These are phyloP conservation scores for Morbakka virulenta DNA, from an alignment of 30 jellyfish, hydroid and myxozoan species.

Conservation along the genomic window DNA sequence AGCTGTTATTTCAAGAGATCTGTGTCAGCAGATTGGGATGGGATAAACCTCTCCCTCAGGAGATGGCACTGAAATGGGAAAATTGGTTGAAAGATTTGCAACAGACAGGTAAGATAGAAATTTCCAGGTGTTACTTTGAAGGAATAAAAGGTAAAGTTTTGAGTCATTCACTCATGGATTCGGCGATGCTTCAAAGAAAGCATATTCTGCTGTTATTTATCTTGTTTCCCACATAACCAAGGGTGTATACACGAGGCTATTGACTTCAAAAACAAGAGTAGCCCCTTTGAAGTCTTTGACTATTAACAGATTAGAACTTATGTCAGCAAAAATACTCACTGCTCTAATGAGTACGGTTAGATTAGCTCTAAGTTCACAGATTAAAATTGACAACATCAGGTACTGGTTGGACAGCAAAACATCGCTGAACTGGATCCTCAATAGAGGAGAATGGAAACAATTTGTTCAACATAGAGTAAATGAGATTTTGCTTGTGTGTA, in stretches of 20 bases:
- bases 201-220: not conserved
- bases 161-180: not conserved
- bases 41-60: not conserved
- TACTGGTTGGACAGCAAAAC: constrained; percentile 4
- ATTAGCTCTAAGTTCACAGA: not conserved
- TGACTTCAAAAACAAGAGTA: constrained; percentile 6
- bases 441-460: constrained; percentile 1
- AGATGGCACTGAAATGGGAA: not conserved
- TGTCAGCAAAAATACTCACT: not conserved
- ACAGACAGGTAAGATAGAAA: not conserved
- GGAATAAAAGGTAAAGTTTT: not conserved
- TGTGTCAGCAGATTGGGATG: too few species aligned
- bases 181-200: constrained; percentile 3
- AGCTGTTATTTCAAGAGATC: constrained; percentile 2
- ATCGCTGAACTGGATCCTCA: not conserved
- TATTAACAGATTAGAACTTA: not conserved
- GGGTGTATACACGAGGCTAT: not conserved
- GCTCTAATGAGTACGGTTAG: not conserved
- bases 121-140: not conserved
- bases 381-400: not conserved
- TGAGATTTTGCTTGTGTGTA: too few species aligned
- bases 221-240: not conserved
- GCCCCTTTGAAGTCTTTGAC: not conserved
- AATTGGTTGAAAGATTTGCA: constrained; percentile 3
- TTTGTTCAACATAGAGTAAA: constrained; percentile 1